Evolutionary conservation across 2,113 vertebrate species (phyloP).

Genomic region (Corapipo altera): DNA sequence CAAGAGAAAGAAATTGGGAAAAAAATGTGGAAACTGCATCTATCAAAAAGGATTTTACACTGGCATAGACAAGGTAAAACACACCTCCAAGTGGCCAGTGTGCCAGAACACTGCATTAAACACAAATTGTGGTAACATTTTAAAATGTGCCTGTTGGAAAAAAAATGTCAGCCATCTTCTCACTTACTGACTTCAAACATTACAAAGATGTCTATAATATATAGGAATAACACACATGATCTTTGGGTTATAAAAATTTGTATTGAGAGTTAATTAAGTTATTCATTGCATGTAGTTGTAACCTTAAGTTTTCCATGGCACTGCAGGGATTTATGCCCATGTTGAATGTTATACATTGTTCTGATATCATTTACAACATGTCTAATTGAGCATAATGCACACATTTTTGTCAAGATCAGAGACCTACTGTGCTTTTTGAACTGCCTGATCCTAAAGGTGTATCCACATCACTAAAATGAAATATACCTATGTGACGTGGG

Average conservation of each 20-base stretch:
- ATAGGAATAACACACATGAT: neutral
- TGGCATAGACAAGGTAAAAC: neutral
- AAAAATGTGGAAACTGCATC: neutral
- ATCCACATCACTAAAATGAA: neutral
- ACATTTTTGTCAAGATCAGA: neutral
- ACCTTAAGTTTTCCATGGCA: neutral
- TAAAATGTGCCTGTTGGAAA: neutral
- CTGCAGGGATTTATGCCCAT: neutral
- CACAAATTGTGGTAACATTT: neutral
- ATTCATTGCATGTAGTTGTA: neutral
- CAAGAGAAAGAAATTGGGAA: neutral
- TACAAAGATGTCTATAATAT: neutral
- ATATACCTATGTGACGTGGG: fast-evolving
- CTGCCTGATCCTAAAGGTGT: neutral
- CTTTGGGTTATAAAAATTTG: neutral
- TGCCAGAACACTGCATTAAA: neutral
- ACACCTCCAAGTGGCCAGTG: neutral
- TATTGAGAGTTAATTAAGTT: neutral
- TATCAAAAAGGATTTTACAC: neutral
- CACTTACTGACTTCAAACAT: neutral
- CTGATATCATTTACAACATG: neutral
- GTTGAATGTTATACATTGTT: neutral
- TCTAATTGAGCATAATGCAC: neutral
- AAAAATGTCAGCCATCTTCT: neutral
- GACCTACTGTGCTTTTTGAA: neutral